Percentiles rank a stretch among this genome's conserved stretches.
Evolutionary conservation across 2,888 invertebrate species (phyloP).

Genomic region (Sthenelais limicola): DNA sequence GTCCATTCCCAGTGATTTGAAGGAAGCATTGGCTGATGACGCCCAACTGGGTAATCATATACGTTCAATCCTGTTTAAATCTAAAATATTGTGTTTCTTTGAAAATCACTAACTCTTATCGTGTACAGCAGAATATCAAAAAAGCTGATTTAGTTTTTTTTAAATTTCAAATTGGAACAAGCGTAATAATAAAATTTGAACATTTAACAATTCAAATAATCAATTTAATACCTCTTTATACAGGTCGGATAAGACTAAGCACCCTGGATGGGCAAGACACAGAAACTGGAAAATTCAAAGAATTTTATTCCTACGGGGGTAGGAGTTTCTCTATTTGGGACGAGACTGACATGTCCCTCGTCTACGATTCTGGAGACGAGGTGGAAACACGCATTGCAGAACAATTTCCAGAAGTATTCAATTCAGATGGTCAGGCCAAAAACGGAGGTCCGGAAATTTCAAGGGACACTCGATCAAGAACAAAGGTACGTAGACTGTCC

Average conservation of each 20-base stretch:
- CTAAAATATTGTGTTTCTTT: no score
- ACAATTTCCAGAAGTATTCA: slow-evolving; percentile 46
- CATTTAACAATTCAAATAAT: no score
- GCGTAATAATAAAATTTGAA: no score
- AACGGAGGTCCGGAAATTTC: neutral
- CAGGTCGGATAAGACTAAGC: slow-evolving; percentile 19
- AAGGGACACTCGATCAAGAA: slow-evolving; percentile 44
- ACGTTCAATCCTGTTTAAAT: no score
- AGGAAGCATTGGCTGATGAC: slow-evolving; percentile 39
- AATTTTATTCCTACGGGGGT: slow-evolving; percentile 16
- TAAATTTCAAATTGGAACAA: no score
- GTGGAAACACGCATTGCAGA: slow-evolving; percentile 20
- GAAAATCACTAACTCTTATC: no score
- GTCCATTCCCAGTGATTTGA: neutral
- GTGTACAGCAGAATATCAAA: no score
- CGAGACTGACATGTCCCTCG: neutral
- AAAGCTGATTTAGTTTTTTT: no score
- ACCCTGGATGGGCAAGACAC: slow-evolving; percentile 8
- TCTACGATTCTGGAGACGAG: slow-evolving; percentile 32
- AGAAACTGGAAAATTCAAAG: neutral
- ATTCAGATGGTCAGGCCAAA: slow-evolving; percentile 17
- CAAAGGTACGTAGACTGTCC: slow-evolving; percentile 44
- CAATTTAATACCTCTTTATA: neutral
- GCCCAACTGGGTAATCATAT: slow-evolving; percentile 40
- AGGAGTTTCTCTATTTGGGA: slow-evolving; percentile 33